These are phyloP conservation scores for Parotocinclus haroldoi DNA, from an alignment of 2,797 vertebrate species.

Conservation along the genomic window DNA sequence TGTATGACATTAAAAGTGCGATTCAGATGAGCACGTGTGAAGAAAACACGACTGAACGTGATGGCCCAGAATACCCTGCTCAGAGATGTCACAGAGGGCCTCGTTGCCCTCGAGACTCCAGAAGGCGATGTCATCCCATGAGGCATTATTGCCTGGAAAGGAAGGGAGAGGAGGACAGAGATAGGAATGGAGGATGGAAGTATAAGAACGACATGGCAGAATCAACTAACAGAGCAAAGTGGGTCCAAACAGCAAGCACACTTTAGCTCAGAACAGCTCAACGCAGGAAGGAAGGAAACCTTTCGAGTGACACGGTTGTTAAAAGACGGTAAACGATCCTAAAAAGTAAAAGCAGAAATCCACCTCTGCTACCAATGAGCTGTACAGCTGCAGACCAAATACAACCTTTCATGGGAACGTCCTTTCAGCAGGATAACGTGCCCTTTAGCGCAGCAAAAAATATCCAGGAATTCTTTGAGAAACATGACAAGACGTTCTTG, in stretches of 20 bases:
- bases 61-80: slow-evolving; percentile 48
- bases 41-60: slow-evolving; percentile 6
- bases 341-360: too few relatives aligned
- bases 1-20: background rate
- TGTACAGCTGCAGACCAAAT: too few relatives aligned
- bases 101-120: slow-evolving; percentile 78
- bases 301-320: background rate
- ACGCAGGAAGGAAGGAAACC: background rate
- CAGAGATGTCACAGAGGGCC: slow-evolving; percentile 61
- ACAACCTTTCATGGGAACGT: too few relatives aligned
- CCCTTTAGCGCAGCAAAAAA: too few relatives aligned
- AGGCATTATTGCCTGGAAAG: slow-evolving; percentile 65
- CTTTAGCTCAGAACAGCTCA: background rate
- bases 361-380: too few relatives aligned
- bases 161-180: slow-evolving; percentile 33
- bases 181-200: slow-evolving; percentile 6
- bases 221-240: background rate
- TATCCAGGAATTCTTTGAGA: too few relatives aligned
- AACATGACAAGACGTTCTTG: too few relatives aligned
- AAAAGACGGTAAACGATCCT: too few relatives aligned
- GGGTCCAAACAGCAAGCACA: too few relatives aligned
- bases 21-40: slow-evolving; percentile 24
- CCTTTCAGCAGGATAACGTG: too few relatives aligned
- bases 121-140: slow-evolving; percentile 79
- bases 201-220: background rate